Evolutionary conservation across 2,113 vertebrate genomes (phyloP), one percentile per base, ranked within the genome.

Genomic region (Piprites chloris): DNA sequence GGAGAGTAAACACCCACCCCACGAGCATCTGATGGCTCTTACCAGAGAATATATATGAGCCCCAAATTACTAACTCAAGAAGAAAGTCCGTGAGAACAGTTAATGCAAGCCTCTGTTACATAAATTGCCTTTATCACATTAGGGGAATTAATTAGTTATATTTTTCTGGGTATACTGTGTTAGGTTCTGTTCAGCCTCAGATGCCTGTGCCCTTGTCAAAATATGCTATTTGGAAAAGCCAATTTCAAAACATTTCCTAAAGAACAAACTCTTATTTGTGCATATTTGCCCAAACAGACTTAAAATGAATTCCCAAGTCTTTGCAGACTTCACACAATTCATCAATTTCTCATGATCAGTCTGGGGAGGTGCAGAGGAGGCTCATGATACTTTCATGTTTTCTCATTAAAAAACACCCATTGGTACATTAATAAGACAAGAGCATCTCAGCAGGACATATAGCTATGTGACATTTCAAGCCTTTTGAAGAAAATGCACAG

Each of bases 341-440:
- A 94, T 96, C 95, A 88, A 24, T 93, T 91, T 95, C 96, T 94
- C 92, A 91, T 78, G 82, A 94, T 93, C 83, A 78, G 92, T 88
- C 90, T 96, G 83, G 92, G 82, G 85, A 91, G 41, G 52, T 33
- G 4, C 68, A 86, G 85, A 86, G 76, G 77, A 94, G n/a, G 68
- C 83, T 89, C 37, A 44, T 72, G 61, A 61, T 84, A 92, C 88
- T 96, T 95, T 97, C 90, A 96, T 95, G 95, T 96, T 95, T 96
- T 95, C 95, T 96, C 85, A 96, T 96, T 95, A 96, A 96, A 95
- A 96, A 96, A 92, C 90, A 97, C 83, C 93, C 93, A 78, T 96
- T 94, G 95, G 75, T 96, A 94, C 92, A 96, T 96, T 96, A 96
- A 96, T 97, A 97, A 96, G 95, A 97, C 95, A 96, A 96, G 83